Percentiles rank a stretch among this genome's conserved stretches.
Conservation (phyloP, 2,797 vertebrate species). For the Pampus argenteus region DNA sequence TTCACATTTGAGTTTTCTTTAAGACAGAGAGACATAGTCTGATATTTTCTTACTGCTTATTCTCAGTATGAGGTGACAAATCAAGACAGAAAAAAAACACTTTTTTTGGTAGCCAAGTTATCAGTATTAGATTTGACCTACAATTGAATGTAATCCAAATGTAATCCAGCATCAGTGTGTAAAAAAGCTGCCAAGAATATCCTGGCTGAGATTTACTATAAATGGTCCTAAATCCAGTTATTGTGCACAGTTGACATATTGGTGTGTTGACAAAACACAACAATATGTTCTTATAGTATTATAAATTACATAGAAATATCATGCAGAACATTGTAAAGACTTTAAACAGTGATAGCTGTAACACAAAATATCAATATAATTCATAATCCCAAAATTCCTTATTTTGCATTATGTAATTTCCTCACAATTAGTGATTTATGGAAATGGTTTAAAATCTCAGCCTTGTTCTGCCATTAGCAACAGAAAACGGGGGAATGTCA, state of each 20-base stretch:
- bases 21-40: not conserved
- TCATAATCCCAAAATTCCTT: not conserved
- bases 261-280: constrained; percentile 28
- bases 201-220: constrained; percentile 48
- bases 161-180: constrained; percentile 40
- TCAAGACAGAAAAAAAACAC: not conserved
- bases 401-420: not conserved
- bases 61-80: not conserved
- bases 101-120: not conserved
- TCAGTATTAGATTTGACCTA: constrained; percentile 10
- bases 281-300: constrained; percentile 33
- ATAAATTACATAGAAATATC: constrained; percentile 19
- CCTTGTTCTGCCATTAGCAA: constrained; percentile 9
- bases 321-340: constrained; percentile 2
- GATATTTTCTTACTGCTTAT: no score
- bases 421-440: not conserved
- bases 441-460: not conserved
- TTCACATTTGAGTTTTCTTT: not conserved
- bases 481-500: not conserved
- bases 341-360: not conserved
- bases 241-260: constrained; percentile 44
- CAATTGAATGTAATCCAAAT: constrained; percentile 45
- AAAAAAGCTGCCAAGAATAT: constrained; percentile 22
- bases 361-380: not conserved
- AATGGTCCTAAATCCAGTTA: constrained; percentile 54